Evolutionary conservation across 2,888 invertebrate species (phyloP), one percentile per base, ranked within the genome.

Genomic region (Tenodera sinensis): DNA sequence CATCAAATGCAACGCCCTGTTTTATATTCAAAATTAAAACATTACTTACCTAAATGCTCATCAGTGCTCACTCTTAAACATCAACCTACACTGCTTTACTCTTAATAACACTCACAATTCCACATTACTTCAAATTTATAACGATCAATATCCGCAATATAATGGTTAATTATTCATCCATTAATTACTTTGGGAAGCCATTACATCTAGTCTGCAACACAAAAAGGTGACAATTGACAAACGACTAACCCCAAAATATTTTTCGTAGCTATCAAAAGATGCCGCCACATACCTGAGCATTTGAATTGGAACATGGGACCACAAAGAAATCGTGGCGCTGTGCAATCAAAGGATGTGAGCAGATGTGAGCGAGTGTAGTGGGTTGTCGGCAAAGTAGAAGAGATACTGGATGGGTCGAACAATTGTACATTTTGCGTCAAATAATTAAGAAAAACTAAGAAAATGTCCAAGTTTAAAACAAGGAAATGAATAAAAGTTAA

Each of bases 171-270:
- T 88, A 84, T 84, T 88, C 87, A 87, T 87, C 87, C 84, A 88
- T 71, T 88, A 88, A 88, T 88, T 88, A 84, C 83, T 88, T 88
- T 83, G 83, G 88, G 88, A 88, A 88, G 88, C 88, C 88, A 88
- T 88, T 88, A 84, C 88, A 88, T 87, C 87, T 83, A 87, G 82
- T 87, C 87, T 87, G 87, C 87, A 87, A 87, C 87, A 87, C 87
- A 87, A 87, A 87, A 87, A 87, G 87, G 87, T 87, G 87, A 87
- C 87, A 87, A 87, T 82, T 83, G 87, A 87, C 87, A 87, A 87
- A 87, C 87, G 87, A 87, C 87, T 82, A 87, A 87, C 87, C 82
- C 82, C 83, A 87, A 82, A 87, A 82, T 87, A 87, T 87, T 87
- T 87, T 87, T 87, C 87, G 28, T 87, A 82, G 83, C 83, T 87